phyloP scores from a whole-genome alignment of 1,140 invertebrate genomes.

The Drosophila sp. region DNA sequence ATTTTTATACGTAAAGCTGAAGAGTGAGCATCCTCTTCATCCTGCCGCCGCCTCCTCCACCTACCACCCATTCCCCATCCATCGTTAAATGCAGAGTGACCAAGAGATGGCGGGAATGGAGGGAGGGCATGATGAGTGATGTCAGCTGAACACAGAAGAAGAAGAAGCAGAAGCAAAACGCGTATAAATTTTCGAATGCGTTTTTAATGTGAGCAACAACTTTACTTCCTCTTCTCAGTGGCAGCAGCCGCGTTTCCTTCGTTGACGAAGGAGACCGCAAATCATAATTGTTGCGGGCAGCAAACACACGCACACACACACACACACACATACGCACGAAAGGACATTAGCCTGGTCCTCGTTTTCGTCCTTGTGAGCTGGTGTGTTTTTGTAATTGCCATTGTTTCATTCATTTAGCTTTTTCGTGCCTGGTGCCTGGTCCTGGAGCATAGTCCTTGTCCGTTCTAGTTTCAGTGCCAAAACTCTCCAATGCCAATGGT shows the following conservation, averaged over 20 bases:
- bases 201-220: constrained; percentile 17
- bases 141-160: constrained; percentile 12
- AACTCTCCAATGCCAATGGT: constrained; percentile 5
- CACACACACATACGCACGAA: constrained; percentile 57
- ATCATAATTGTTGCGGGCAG: constrained; percentile 72
- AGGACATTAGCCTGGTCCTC: constrained; percentile 62
- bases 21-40: constrained; percentile 1
- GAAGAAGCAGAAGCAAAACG: constrained; percentile 5
- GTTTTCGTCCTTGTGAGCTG: constrained; percentile 10
- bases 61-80: too few relatives aligned
- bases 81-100: neutral
- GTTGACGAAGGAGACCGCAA: constrained; percentile 54
- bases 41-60: too few relatives aligned
- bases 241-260: neutral
- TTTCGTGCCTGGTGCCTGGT: constrained; percentile 6
- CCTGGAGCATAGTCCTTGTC: neutral
- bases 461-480: constrained; percentile 11
- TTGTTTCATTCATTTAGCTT: constrained; percentile 56
- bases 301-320: constrained; percentile 49
- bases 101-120: neutral
- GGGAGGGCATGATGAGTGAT: constrained; percentile 1
- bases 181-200: constrained; percentile 10
- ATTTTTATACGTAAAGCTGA: constrained; percentile 57
- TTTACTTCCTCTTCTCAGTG: neutral
- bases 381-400: constrained; percentile 48